Conservation (phyloP, 2,113 vertebrate species). For the Psammodynastes pulverulentus region DNA sequence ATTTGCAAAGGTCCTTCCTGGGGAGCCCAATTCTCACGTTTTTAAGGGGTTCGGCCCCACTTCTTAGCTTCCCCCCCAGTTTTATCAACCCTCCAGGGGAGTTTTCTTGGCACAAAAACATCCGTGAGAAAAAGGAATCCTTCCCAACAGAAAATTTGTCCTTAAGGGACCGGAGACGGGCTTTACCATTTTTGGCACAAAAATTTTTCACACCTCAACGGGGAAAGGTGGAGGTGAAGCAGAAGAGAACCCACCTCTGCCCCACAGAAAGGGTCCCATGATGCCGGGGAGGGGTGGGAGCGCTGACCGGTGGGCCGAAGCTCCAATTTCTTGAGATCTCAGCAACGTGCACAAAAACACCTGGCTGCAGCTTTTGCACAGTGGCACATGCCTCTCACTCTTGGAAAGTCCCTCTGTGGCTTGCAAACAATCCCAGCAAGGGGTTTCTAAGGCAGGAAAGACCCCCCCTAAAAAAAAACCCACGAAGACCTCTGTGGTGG, state of each 20-base stretch:
- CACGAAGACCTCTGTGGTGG: background rate
- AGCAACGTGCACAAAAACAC: background rate
- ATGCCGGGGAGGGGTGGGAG: background rate
- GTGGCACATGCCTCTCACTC: background rate
- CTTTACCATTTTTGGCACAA: background rate
- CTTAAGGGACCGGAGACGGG: too few species aligned
- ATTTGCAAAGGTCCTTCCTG: background rate
- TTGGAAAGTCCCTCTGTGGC: background rate
- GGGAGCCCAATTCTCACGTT: background rate
- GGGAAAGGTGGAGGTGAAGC: background rate
- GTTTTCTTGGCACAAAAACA: background rate
- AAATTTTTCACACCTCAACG: background rate
- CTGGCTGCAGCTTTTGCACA: background rate
- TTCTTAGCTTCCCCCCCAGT: background rate
- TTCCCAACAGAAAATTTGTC: background rate
- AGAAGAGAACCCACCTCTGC: background rate
- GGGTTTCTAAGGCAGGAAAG: background rate
- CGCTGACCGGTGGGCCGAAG: background rate
- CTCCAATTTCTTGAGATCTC: too few species aligned
- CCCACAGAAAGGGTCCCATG: background rate
- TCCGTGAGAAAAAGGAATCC: background rate
- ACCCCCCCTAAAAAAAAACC: rapidly evolving
- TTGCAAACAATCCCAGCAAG: background rate
- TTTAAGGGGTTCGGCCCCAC: background rate
- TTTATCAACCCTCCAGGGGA: background rate